These are phyloP conservation scores for Tineola bisselliella DNA, from an alignment of 2,888 invertebrate genomes.

Conservation along the genomic window DNA sequence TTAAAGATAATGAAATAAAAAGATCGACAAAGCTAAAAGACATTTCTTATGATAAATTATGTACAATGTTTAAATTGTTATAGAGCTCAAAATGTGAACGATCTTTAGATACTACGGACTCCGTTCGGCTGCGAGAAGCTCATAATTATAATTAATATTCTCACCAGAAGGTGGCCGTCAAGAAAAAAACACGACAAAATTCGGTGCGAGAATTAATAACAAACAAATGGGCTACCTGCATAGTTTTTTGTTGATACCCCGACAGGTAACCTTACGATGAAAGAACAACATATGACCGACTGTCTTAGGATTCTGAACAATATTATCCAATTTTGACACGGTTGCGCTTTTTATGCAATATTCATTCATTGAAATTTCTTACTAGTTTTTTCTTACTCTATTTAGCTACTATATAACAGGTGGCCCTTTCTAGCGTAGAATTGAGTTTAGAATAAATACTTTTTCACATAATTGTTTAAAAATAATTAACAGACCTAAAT, in stretches of 20 bases:
- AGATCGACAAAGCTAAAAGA: neutral
- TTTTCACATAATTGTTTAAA: too few relatives aligned
- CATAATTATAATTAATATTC: slow-evolving; percentile 69
- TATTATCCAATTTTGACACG: slow-evolving; percentile 59
- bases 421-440: neutral
- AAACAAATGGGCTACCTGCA: slow-evolving; percentile 69
- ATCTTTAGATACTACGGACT: neutral
- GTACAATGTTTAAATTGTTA: neutral
- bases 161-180: slow-evolving; percentile 59
- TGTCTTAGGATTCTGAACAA: slow-evolving; percentile 62
- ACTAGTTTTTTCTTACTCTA: neutral
- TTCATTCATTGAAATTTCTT: slow-evolving; percentile 43
- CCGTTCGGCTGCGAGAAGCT: slow-evolving; percentile 37
- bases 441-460: too few relatives aligned
- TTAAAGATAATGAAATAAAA: neutral
- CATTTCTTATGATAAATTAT: neutral
- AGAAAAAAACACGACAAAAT: slow-evolving; percentile 45
- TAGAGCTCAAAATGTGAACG: neutral
- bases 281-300: slow-evolving; percentile 54
- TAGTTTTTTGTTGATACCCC: slow-evolving; percentile 58
- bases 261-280: slow-evolving; percentile 61
- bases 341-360: slow-evolving; percentile 52
- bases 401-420: neutral
- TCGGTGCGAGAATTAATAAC: slow-evolving; percentile 68
- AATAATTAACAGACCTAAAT: neutral